Evolutionary conservation across 2,797 vertebrate species (phyloP).

Genomic region (Diceros bicornis): DNA sequence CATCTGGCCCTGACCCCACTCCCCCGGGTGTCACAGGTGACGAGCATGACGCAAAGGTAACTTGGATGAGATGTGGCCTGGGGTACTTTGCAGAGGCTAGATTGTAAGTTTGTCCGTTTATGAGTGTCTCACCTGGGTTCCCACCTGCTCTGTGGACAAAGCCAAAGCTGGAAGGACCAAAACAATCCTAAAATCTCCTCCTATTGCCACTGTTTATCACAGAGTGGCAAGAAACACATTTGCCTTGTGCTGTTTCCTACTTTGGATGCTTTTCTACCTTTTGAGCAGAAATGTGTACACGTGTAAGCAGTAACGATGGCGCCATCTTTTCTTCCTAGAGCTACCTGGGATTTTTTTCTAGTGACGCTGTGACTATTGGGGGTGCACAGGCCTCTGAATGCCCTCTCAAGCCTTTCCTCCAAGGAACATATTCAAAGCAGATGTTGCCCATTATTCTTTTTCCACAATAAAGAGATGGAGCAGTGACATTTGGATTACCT

Average conservation of each 20-base stretch:
- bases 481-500: conserved; percentile 75
- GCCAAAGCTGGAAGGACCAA: conserved; percentile 81
- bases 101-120: conserved; percentile 90
- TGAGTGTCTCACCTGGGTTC: conserved; percentile 86
- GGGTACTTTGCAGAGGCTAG: conserved; percentile 86
- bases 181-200: conserved; percentile 84
- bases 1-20: conserved; percentile 82
- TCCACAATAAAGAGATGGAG: conserved; percentile 49
- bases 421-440: conserved; percentile 64
- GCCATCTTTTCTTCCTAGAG: background rate
- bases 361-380: background rate
- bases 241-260: conserved; percentile 81
- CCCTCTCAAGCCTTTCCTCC: background rate
- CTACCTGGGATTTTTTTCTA: background rate
- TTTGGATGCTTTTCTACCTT: background rate
- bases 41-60: conserved; percentile 85
- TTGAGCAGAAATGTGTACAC: background rate
- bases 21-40: conserved; percentile 89
- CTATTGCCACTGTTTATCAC: conserved; percentile 87
- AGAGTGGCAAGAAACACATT: conserved; percentile 85
- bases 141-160: conserved; percentile 86
- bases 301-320: background rate
- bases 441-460: conserved; percentile 72
- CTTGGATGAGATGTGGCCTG: conserved; percentile 85
- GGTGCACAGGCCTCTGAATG: no score